Percentiles rank a stretch among this genome's conserved stretches.
Evolutionary conservation across 2,888 invertebrate genomes (phyloP).

Genomic region (Callinectes sapidus): DNA sequence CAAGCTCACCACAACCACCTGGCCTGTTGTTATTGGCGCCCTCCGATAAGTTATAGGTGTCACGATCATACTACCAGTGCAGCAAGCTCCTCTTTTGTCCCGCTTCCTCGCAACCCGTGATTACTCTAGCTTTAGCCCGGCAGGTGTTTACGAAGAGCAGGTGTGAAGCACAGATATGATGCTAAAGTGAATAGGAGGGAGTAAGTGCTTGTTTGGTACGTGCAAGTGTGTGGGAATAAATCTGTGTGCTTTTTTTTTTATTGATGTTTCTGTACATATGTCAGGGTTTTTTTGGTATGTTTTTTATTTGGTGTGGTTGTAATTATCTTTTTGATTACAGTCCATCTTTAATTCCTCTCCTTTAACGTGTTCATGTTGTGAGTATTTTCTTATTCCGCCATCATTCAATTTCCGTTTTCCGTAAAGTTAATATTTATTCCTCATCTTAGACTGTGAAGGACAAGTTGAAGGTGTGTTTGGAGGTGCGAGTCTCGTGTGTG

Average conservation of each 20-base stretch:
- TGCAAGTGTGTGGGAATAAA: neutral
- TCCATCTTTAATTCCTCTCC: no score
- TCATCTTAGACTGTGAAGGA: no score
- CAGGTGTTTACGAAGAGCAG: constrained; percentile 38
- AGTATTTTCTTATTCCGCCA: no score
- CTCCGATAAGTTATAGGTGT: constrained; percentile 9
- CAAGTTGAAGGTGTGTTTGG: no score
- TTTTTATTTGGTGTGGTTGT: no score
- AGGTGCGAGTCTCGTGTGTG: neutral
- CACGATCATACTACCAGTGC: constrained; percentile 36
- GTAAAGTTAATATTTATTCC: no score
- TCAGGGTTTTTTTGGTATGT: no score
- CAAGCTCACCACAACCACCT: neutral
- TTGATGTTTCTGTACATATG: no score
- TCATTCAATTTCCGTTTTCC: no score
- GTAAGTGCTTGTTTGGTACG: neutral
- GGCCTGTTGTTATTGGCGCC: neutral
- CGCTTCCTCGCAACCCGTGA: constrained; percentile 36
- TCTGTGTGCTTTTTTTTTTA: neutral
- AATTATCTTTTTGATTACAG: no score
- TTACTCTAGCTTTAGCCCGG: constrained; percentile 31
- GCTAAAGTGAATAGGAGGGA: neutral
- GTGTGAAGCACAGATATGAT: neutral
- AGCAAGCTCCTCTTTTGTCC: neutral
- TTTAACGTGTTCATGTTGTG: no score